phyloP scores from a whole-genome alignment of 2,113 vertebrate genomes.

The Callionymus lyra region DNA sequence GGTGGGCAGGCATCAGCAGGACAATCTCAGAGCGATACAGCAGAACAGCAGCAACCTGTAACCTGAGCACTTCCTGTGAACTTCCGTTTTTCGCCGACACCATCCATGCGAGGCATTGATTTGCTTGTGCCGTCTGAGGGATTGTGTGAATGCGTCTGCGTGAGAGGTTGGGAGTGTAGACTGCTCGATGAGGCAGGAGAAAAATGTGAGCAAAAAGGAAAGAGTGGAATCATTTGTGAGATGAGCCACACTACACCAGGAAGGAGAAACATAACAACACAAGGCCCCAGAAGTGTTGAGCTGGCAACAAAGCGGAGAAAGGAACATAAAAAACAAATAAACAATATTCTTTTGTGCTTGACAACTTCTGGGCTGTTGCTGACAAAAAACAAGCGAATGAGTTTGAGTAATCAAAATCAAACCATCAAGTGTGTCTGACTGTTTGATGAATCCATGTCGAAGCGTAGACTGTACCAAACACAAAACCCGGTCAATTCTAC shows the following conservation, averaged over 20 bases:
- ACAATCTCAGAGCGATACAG: too few species aligned
- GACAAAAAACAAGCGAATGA: slow-evolving; percentile 42
- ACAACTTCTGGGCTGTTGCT: slow-evolving; percentile 45
- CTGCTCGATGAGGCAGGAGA: slow-evolving; percentile 3
- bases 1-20: neutral
- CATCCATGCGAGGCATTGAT: slow-evolving; percentile 38
- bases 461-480: slow-evolving; percentile 32
- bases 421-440: slow-evolving; percentile 38
- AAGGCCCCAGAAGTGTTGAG: slow-evolving; percentile 29
- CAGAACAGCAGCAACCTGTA: slow-evolving; percentile 29
- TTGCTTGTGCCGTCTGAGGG: slow-evolving; percentile 47
- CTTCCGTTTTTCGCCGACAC: slow-evolving; percentile 19
- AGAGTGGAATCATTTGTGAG: slow-evolving; percentile 40
- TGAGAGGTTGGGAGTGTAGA: slow-evolving; percentile 3
- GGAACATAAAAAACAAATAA: slow-evolving; percentile 32
- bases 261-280: slow-evolving; percentile 22
- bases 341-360: slow-evolving; percentile 29
- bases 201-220: slow-evolving; percentile 33
- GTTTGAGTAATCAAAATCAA: slow-evolving; percentile 48
- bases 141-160: slow-evolving; percentile 35
- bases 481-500: slow-evolving; percentile 49
- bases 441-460: slow-evolving; percentile 40
- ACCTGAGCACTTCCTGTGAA: slow-evolving; percentile 27
- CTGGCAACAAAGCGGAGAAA: slow-evolving; percentile 23
- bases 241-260: slow-evolving; percentile 41